Evolutionary conservation across 2,888 invertebrate genomes (phyloP), one percentile per base, ranked within the genome.

Genomic region (Augiades crinisus): DNA sequence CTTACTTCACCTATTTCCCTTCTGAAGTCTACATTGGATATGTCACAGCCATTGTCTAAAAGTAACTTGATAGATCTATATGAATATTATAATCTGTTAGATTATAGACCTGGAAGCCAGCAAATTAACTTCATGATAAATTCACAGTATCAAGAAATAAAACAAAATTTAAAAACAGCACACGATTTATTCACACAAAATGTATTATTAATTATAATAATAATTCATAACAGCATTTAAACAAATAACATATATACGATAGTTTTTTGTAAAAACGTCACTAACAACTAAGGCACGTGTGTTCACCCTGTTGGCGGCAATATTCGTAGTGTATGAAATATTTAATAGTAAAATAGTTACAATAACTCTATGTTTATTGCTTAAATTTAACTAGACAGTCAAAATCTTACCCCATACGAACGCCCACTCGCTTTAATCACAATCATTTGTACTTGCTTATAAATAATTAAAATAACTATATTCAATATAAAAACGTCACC

Each of bases 121-220:
- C n/a, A n/a, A n/a, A n/a, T n/a, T n/a, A n/a, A n/a, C n/a, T 24
- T 6, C 3, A 24, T 7, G n/a, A n/a, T n/a, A n/a, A 8, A 24
- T 24, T 1, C 2, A 24, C 24, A 8, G 7, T 24, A 24, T 24
- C 8, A 10, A 1, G n/a, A 60, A 70, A 69, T 63, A 45, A 69
- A 71, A 68, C 58, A 55, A 58, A 52, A 8, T 49, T 33, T 56
- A 56, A 71, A 71, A 77, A 78, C 68, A 77, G 68, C 63, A 70
- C 68, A 66, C 63, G 63, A 61, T 65, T 72, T 72, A 78, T 59
- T 61, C 57, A 59, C 59, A 55, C 51, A 49, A 27, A 49, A 43
- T 6, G n/a, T 49, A 44, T 33, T 30, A 10, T 31, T 50, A 47
- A 38, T 27, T 36, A 41, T 49, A 14, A 56, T 40, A 45, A 16